Evolutionary conservation across 2,797 vertebrate species (phyloP), one percentile per base, ranked within the genome.

Genomic region (Danio jaintianensis): DNA sequence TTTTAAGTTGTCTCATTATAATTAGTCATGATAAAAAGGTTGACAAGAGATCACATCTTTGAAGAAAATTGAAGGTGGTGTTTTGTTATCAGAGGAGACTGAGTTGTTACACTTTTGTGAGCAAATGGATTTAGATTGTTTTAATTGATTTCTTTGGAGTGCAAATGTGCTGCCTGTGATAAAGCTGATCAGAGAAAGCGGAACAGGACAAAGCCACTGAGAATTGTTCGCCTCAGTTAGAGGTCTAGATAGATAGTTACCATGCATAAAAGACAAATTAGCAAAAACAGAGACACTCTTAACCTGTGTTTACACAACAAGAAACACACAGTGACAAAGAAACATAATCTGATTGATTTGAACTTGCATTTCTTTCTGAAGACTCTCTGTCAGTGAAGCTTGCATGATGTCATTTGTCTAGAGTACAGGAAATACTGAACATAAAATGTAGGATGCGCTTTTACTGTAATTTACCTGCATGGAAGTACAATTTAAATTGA

Each of bases 41-140:
- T 71, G 74, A 67, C 12, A 58, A 50, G 36, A 56, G 42, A 70
- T 73, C 40, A 6, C 16, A 12, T 53, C 45, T 75, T 61, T 45
- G 38, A 64, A 64, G 40, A 29, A 79, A 13, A 29, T n/a, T 10
- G 7, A 77, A 76, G 62, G 62, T 80, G 53, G 36, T 40, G 50
- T 70, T 82, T 59, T 59, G 40, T 78, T 71, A 76, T 78, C 48
- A 75, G 56, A 61, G 56, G 62, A 40, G 43, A 81, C 59, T 7
- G 43, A 78, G 80, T 81, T 71, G 74, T 83, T 81, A 76, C 43
- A 66, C 69, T 20, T 82, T 72, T 53, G 36, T 80, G 56, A 85
- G 20, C 20, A 68, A 58, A 66, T 79, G 68, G 76, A 50, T 70
- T 58, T 62, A 52, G 63, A 52, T 29, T 22, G 58, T 52, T 56